Evolutionary conservation across 1,140 invertebrate genomes (phyloP).

Genomic region (Drosophila tristis): DNA sequence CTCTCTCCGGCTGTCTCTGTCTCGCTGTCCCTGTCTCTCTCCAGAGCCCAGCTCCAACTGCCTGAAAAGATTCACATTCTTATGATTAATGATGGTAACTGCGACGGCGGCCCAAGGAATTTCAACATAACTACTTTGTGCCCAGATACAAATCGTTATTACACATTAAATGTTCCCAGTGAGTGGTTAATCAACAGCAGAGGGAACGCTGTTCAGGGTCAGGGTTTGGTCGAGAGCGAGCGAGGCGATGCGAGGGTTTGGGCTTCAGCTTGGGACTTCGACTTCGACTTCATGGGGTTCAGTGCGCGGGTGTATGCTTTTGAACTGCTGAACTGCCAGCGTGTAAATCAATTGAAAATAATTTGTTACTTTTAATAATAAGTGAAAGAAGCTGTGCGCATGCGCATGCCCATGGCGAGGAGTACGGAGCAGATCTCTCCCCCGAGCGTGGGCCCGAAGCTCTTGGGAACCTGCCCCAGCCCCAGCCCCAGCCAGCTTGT

Average conservation of each 20-base stretch:
- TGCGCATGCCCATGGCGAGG: conserved; percentile 30
- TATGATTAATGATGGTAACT: conserved; percentile 76
- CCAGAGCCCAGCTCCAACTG: conserved; percentile 13
- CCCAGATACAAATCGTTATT: conserved; percentile 84
- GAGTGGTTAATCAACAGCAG: conserved; percentile 83
- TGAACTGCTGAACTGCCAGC: conserved; percentile 72
- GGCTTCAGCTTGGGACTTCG: no score
- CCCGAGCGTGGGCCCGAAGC: conserved; percentile 40
- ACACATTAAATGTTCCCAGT: conserved; percentile 84
- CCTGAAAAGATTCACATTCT: conserved; percentile 79
- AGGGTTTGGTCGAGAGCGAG: conserved; percentile 38
- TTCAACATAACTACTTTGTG: conserved; percentile 83
- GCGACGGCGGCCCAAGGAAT: conserved; percentile 68
- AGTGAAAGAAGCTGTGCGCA: conserved; percentile 79
- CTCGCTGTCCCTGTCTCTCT: neutral
- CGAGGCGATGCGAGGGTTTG: neutral
- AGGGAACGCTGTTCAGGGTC: conserved; percentile 53
- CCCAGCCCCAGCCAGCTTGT: conserved; percentile 51
- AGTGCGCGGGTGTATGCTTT: conserved; percentile 66
- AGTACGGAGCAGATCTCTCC: conserved; percentile 12
- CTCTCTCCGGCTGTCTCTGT: neutral
- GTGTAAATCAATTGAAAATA: conserved; percentile 84
- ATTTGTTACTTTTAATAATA: conserved; percentile 84
- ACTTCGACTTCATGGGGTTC: neutral
- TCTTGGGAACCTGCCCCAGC: conserved; percentile 29